Conservation (phyloP, 2,797 vertebrate species). For the Molossus alvarezi region DNA sequence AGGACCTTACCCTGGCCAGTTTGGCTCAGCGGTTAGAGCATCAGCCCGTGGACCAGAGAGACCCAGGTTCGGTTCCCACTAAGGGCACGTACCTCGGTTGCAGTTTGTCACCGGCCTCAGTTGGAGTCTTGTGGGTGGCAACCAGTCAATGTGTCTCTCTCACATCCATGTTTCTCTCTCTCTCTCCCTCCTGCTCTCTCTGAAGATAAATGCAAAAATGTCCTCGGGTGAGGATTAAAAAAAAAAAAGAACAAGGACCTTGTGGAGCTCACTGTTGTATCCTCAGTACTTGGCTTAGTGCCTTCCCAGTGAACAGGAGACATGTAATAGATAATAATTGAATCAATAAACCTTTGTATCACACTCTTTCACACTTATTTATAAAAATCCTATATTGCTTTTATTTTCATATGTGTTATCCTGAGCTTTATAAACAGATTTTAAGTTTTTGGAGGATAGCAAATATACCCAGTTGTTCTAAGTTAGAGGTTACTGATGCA, state of each 20-base stretch:
- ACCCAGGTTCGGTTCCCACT: too few relatives aligned
- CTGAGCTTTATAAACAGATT: conserved; percentile 13
- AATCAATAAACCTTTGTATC: neutral
- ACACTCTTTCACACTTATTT: conserved; percentile 13
- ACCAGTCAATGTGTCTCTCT: too few relatives aligned
- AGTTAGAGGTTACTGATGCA: conserved; percentile 5
- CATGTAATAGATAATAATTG: neutral
- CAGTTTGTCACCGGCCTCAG: too few relatives aligned
- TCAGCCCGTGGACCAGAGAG: too few relatives aligned
- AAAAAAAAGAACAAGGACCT: neutral
- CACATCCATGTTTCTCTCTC: too few relatives aligned
- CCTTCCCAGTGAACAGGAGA: neutral
- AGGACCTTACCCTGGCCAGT: neutral
- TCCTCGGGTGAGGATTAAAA: too few relatives aligned
- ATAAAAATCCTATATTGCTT: neutral
- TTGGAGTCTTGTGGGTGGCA: too few relatives aligned
- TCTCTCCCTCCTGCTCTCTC: too few relatives aligned
- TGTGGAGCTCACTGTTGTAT: neutral
- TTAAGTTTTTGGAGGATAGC: conserved; percentile 19
- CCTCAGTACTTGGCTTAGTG: neutral
- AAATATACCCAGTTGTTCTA: conserved; percentile 24
- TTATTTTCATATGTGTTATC: neutral
- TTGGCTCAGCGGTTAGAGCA: too few relatives aligned
- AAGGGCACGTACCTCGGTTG: too few relatives aligned
- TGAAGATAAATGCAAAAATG: too few relatives aligned